These are phyloP conservation scores for Montipora sp. DNA, from an alignment of 64 coral and sea anemone genomes.

Conservation along the genomic window DNA sequence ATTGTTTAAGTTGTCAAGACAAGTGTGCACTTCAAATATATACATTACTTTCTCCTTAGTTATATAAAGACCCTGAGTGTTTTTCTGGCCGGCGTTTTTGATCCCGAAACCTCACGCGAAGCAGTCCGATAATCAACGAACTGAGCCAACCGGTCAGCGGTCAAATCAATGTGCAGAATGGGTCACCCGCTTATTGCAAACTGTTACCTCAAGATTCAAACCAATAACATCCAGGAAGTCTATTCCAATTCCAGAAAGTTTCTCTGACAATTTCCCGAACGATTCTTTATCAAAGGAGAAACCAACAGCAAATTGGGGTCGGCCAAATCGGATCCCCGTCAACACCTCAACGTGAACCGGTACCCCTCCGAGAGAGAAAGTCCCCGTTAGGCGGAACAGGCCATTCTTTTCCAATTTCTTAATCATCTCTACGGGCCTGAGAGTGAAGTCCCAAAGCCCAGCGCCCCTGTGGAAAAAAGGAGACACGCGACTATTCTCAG, in stretches of 20 bases:
- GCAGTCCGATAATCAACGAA: no score
- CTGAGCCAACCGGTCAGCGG: no score
- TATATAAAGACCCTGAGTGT: no score
- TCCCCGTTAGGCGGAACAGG: constrained; percentile 79
- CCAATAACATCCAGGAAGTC: constrained; percentile 88
- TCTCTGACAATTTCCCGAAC: constrained; percentile 75
- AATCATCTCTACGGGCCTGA: constrained; percentile 69
- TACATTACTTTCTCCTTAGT: no score
- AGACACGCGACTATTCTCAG: no score
- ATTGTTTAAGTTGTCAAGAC: no score
- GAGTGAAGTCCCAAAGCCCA: constrained; percentile 73
- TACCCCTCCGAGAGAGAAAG: constrained; percentile 67
- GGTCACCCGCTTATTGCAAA: neutral
- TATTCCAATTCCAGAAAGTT: constrained; percentile 80
- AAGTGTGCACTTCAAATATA: no score
- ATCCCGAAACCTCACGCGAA: no score
- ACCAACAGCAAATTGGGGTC: constrained; percentile 74
- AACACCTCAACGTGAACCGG: constrained; percentile 88
- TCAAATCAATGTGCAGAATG: no score
- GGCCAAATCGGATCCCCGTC: constrained; percentile 14
- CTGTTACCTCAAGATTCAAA: constrained; percentile 78
- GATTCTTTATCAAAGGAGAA: constrained; percentile 97
- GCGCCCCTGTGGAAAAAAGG: constrained; percentile 19
- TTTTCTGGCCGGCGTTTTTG: no score
- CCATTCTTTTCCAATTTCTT: constrained; percentile 68